Conservation (phyloP, 1,140 invertebrate genomes). For the Drosophila kohkoa region DNA sequence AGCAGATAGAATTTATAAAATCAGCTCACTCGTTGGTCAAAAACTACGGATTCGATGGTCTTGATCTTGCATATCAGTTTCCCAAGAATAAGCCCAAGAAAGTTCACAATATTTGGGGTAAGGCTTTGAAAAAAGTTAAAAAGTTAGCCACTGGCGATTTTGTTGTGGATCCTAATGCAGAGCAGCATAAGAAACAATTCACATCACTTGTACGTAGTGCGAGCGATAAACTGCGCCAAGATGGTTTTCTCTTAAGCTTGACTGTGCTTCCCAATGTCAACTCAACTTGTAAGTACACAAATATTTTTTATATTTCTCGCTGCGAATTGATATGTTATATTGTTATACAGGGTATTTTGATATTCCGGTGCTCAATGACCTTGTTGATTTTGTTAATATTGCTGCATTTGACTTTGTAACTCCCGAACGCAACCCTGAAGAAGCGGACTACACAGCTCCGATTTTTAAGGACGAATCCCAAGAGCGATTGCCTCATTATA, state of each 20-base stretch:
- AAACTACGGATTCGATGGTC: constrained; percentile 92
- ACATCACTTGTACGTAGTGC: constrained; percentile 90
- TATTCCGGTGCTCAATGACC: constrained; percentile 88
- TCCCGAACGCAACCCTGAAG: constrained; percentile 89
- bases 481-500: constrained; percentile 83
- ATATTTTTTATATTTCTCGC: not conserved
- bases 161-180: constrained; percentile 89
- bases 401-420: constrained; percentile 92
- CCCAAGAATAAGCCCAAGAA: constrained; percentile 91
- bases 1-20: constrained; percentile 90
- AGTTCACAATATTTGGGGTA: constrained; percentile 81
- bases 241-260: constrained; percentile 88
- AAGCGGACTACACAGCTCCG: constrained; percentile 90
- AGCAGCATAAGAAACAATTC: constrained; percentile 90
- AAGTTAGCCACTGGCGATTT: constrained; percentile 86
- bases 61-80: constrained; percentile 94
- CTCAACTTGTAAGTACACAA: constrained; percentile 87
- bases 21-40: constrained; percentile 89
- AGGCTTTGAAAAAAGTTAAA: too few relatives aligned
- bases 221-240: constrained; percentile 88
- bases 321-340: too few relatives aligned
- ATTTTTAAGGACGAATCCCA: constrained; percentile 87
- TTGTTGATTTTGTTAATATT: constrained; percentile 92
- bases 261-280: constrained; percentile 92
- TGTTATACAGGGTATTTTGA: constrained; percentile 88